Evolutionary conservation across 2,797 vertebrate genomes (phyloP), one percentile per base, ranked within the genome.

Genomic region (Schizopygopsis malacanthus): DNA sequence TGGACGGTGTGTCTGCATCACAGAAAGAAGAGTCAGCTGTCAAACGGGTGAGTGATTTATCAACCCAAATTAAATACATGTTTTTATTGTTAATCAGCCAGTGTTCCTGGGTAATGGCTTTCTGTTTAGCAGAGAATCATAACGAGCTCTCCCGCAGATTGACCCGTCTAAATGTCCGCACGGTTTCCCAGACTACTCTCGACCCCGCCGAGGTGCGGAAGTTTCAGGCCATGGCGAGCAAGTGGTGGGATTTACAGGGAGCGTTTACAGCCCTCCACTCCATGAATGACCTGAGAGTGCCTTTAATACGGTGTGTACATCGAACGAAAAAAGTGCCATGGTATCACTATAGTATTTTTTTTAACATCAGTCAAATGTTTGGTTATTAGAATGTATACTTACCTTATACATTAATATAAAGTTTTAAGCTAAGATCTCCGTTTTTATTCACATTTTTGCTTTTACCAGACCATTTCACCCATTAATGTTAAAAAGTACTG

Each of bases 201-300:
- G 98, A 99, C 93, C 94, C 94, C 25, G 83, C 87, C 1, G 98
- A 99, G 91, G 33, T 97, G 37, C 97, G 93, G 87, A 96, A 94
- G 91, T 99, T 99, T 94, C 95, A 95, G 93, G 92, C 92, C 6
- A 93, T 98, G 22, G 96, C 97, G 7, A 92, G 93, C 88, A 97
- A 95, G 90, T 99, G 98, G 98, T 99, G 98, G 98, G 96, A 99
- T 83, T 96, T 98, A 82, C 92, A 96, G 85, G 98, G 98, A 86
- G 95, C 95, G 22, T 98, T 97, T 88, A 94, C 94, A 15, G 93
- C 95, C 67, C 96, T 99, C 83, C 98, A 99, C 89, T 93, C 97
- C 84, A 96, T 99, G 97, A 99, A 99, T 86, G 97, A 98, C 86
- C 94, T 99, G 69, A 94, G 98, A 91, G 97, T 99, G 77, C 98